phyloP scores from a whole-genome alignment of 2,888 invertebrate genomes.

The Aromia moschata region DNA sequence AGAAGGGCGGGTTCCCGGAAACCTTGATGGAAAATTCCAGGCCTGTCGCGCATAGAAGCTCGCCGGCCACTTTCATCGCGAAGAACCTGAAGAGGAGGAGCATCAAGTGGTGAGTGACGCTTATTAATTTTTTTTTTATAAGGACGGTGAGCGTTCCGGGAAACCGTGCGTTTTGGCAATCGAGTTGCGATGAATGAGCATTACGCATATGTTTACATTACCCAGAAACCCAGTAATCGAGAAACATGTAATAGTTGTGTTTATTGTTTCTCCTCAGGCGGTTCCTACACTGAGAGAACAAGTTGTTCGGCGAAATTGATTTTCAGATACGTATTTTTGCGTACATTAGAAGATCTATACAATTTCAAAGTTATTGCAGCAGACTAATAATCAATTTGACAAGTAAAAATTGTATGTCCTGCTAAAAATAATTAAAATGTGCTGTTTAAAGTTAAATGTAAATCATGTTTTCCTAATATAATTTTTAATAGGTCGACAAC shows the following conservation, averaged over 20 bases:
- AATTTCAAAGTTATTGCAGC: no score
- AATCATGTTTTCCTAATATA: no score
- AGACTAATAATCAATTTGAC: no score
- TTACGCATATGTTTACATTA: not conserved
- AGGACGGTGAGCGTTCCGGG: no score
- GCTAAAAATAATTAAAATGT: no score
- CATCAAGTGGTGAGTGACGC: slow-evolving; percentile 45
- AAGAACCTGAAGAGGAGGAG: slow-evolving; percentile 42
- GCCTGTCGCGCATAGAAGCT: slow-evolving; percentile 14
- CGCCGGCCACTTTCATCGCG: slow-evolving; percentile 32
- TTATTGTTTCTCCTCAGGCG: not conserved
- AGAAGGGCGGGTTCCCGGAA: slow-evolving; percentile 32
- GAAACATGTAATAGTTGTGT: not conserved
- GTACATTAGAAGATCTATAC: no score
- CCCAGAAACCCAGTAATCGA: not conserved
- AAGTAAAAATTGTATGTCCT: no score
- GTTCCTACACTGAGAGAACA: no score
- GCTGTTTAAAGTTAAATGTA: no score
- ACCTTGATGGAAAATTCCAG: slow-evolving; percentile 3
- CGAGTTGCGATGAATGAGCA: not conserved
- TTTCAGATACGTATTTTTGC: no score
- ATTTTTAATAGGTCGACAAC: no score
- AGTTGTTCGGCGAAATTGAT: no score
- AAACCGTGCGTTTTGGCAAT: not conserved
- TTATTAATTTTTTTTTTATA: not conserved